These are phyloP conservation scores for Holacanthus passer DNA, from an alignment of 2,113 vertebrate species.

Conservation along the genomic window DNA sequence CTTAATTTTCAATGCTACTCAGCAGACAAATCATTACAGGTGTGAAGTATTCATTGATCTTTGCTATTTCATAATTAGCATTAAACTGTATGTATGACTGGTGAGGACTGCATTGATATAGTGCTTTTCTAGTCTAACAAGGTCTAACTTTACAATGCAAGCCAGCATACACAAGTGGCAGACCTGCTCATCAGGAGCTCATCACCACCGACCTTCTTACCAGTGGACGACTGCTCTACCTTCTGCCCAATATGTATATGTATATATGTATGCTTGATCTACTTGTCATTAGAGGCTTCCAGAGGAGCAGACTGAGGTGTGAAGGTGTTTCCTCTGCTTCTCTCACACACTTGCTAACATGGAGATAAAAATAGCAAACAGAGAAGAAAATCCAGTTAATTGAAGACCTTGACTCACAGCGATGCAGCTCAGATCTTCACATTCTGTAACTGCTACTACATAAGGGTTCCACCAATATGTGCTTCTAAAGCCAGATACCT, in stretches of 20 bases:
- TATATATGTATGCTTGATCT: neutral
- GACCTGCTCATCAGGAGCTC: no score
- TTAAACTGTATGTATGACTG: neutral
- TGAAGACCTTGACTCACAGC: slow-evolving; percentile 49
- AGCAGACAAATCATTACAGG: neutral
- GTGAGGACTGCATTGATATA: no score
- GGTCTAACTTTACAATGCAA: no score
- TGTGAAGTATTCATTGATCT: neutral
- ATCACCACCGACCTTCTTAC: no score
- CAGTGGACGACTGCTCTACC: no score
- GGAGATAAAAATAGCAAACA: slow-evolving; percentile 66
- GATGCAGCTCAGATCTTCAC: slow-evolving; percentile 20
- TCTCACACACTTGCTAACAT: slow-evolving; percentile 48
- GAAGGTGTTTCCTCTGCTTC: slow-evolving; percentile 74
- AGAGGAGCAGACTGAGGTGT: slow-evolving; percentile 63
- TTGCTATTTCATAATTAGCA: neutral
- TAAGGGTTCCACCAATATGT: slow-evolving; percentile 19
- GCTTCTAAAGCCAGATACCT: neutral
- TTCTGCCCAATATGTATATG: no score
- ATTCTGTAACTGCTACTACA: slow-evolving; percentile 30
- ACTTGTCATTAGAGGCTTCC: slow-evolving; percentile 19
- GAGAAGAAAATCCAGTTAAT: slow-evolving; percentile 61
- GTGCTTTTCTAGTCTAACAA: no score
- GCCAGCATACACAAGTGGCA: no score
- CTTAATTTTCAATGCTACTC: no score